Base-by-base conservation (phyloP, 2,113 vertebrate species). In the Colius striatus region DNA sequence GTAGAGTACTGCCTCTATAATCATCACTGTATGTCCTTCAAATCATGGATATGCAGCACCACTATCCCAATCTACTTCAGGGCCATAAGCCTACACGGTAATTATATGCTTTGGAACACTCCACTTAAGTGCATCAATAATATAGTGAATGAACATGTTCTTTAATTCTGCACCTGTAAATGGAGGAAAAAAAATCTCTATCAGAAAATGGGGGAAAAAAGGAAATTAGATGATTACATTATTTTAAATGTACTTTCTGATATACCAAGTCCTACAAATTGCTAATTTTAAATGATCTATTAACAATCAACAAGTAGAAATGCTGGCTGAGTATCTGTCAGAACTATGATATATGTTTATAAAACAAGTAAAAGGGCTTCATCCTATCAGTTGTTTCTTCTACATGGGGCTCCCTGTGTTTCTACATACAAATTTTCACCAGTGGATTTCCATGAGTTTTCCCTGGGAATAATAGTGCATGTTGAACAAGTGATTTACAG, bases 121-220 rank as follows among this genome's bases (percentile, higher is more conserved):
- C 98, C 98, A 99, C 98, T 98, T 99, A 99, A 99, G 98, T 98
- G 98, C 98, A 98, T 98, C 98, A 98, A 99, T 99, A 99, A 98
- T 99, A 98, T 98, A 98, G 98, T 98, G 98, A 98, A 98, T 91
- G 98, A 98, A 98, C 96, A 95, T 97, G 97, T 98, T 98, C 98
- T 98, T 98, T 98, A 98, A 98, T 98, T 98, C 98, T 98, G 98
- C 98, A 98, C 98, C 98, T 99, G 98, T 98, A 98, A 98, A 98
- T 97, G 97, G 97, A 81, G 89, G 85, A 96, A 96, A 97, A 98
- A 96, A 53, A 67, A 97, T 97, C 90, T 97, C 87, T 95, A 92
- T 94, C 80, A 86, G 79, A 97, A 97, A 97, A 97, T 90, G 65
- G 18, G 4, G 47, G 25, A 95, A 68, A 75, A 76, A 91, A 96